A percentile compares a stretch with the other conserved stretches of the same genome.
phyloP scores from a whole-genome alignment of 1,140 invertebrate species.

The Mylabris phalerata region DNA sequence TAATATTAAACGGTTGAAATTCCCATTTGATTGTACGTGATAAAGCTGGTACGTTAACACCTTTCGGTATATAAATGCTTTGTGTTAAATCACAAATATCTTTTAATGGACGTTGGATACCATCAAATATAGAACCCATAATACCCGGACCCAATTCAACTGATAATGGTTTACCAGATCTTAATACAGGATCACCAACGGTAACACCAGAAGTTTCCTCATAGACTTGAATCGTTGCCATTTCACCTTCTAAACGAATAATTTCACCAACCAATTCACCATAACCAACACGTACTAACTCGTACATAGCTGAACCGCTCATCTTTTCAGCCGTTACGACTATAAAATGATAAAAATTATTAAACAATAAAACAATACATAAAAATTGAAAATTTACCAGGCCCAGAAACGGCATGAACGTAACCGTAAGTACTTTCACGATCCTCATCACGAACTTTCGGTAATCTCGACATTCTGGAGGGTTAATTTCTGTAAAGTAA shows the following conservation, averaged over 20 bases:
- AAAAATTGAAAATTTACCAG: conserved; percentile 61
- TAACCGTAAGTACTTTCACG: conserved; percentile 87
- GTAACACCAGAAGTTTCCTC: conserved; percentile 99
- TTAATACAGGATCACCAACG: conserved; percentile 95
- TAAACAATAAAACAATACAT: not conserved
- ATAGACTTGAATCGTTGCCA: conserved; percentile 99
- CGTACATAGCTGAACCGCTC: conserved; percentile 99
- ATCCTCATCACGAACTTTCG: conserved; percentile 76
- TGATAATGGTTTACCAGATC: conserved; percentile 96
- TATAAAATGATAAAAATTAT: conserved; percentile 42
- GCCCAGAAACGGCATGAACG: conserved; percentile 94
- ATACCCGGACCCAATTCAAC: conserved; percentile 99
- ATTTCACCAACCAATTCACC: conserved; percentile 98
- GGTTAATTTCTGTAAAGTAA: conserved; percentile 14
- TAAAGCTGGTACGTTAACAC: conserved; percentile 88
- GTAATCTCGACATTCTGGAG: conserved; percentile 52
- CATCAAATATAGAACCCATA: conserved; percentile 98
- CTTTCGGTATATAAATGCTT: conserved; percentile 99
- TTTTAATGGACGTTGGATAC: conserved; percentile 96
- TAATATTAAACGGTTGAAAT: conserved; percentile 82
- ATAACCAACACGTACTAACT: conserved; percentile 97
- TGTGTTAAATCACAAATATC: conserved; percentile 91
- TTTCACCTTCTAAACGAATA: conserved; percentile 97
- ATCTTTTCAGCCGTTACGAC: conserved; percentile 99
- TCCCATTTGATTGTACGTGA: conserved; percentile 85